Evolutionary conservation across 2,888 invertebrate species (phyloP).

Genomic region (Serrognathus titanus): DNA sequence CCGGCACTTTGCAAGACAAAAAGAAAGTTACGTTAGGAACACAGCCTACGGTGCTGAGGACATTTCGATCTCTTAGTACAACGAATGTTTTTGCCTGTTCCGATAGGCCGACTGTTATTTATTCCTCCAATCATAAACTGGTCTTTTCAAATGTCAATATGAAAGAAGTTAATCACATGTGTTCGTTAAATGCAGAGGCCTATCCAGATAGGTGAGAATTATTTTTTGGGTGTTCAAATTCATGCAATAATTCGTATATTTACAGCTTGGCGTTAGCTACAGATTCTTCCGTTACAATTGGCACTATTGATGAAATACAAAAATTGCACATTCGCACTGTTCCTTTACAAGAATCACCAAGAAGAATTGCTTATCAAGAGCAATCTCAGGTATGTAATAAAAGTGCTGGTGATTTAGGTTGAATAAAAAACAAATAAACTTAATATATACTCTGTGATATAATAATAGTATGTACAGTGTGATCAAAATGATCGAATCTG

Average conservation of each 20-base stretch:
- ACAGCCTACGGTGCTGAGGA: conserved; percentile 89
- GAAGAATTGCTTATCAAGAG: conserved; percentile 94
- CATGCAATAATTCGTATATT: conserved; percentile 9
- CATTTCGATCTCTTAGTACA: conserved; percentile 85
- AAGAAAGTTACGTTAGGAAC: conserved; percentile 97
- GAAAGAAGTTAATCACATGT: conserved; percentile 96
- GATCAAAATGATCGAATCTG: no score
- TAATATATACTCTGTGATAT: no score
- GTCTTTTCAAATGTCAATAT: conserved; percentile 98
- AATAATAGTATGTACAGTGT: no score
- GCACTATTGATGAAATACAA: conserved; percentile 98
- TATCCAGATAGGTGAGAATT: conserved; percentile 79
- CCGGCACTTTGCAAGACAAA: conserved; percentile 76
- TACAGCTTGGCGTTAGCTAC: conserved; percentile 81
- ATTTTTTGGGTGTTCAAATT: not conserved
- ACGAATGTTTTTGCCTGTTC: conserved; percentile 99
- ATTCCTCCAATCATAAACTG: conserved; percentile 97
- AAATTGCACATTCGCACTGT: conserved; percentile 96
- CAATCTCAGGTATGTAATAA: conserved; percentile 62
- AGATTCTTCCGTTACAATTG: conserved; percentile 86
- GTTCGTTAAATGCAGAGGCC: conserved; percentile 90
- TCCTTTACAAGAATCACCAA: conserved; percentile 89
- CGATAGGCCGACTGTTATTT: conserved; percentile 97
- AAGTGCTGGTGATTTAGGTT: no score
- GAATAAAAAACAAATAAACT: no score